Evolutionary conservation across 2,113 vertebrate genomes (phyloP).

Genomic region (Melanocharis versteri): DNA sequence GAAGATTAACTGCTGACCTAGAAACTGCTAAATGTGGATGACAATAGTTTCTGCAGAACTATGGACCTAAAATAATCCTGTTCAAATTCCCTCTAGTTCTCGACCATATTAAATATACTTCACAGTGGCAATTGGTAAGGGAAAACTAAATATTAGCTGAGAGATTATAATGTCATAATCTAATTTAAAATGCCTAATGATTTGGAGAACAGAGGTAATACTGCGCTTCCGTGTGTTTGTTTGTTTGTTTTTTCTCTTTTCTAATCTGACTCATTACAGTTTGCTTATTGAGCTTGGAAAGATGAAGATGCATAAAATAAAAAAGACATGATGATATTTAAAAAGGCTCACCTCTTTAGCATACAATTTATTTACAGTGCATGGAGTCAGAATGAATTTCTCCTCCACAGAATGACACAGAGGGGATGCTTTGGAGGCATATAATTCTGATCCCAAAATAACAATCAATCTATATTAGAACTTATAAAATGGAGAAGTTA

Average conservation of each 20-base stretch:
- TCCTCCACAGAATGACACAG: background rate
- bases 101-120: background rate
- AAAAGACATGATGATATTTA: background rate
- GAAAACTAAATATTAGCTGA: background rate
- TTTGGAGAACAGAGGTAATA: background rate
- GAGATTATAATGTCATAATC: background rate
- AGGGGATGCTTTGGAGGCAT: background rate
- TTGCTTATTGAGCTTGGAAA: background rate
- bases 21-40: background rate
- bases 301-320: background rate
- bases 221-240: background rate
- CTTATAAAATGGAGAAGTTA: background rate
- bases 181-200: background rate
- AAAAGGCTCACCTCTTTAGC: background rate
- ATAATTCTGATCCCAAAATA: background rate
- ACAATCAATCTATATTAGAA: background rate
- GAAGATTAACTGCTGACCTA: background rate
- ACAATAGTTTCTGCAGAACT: background rate
- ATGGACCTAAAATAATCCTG: background rate
- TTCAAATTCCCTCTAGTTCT: background rate
- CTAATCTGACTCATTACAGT: background rate
- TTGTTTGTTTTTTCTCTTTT: background rate
- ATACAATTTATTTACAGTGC: background rate
- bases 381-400: background rate
- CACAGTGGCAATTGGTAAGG: background rate